These are phyloP conservation scores for Ganaspis brasiliensis DNA, from an alignment of 2,888 invertebrate genomes.

Conservation along the genomic window DNA sequence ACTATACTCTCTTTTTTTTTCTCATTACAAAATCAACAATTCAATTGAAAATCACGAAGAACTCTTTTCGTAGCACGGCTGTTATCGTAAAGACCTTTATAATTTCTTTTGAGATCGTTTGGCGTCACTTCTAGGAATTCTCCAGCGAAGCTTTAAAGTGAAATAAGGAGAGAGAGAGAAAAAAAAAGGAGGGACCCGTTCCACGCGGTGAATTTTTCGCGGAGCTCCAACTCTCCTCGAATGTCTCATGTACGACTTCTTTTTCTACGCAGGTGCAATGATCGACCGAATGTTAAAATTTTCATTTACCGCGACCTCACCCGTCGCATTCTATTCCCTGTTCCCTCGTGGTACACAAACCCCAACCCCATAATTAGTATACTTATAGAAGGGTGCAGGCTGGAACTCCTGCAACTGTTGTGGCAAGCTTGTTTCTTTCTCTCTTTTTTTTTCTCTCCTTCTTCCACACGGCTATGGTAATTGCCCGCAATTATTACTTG, in stretches of 20 bases:
- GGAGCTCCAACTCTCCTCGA: not conserved
- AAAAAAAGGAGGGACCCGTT: conserved; percentile 11
- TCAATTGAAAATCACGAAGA: not conserved
- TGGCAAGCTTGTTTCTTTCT: conserved; percentile 47
- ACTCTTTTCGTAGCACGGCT: not conserved
- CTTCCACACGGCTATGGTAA: conserved; percentile 72
- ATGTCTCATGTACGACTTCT: conserved; percentile 17
- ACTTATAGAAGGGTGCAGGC: conserved; percentile 61
- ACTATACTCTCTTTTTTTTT: no score
- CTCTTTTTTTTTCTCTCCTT: conserved; percentile 58
- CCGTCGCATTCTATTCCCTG: conserved; percentile 60
- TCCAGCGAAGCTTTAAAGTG: conserved; percentile 16
- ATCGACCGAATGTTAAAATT: conserved; percentile 64
- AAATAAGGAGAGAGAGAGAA: conserved; percentile 16
- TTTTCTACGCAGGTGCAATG: conserved; percentile 48
- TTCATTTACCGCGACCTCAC: conserved; percentile 63
- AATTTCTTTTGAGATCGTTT: not conserved
- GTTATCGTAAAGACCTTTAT: conserved; percentile 18
- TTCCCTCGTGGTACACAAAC: conserved; percentile 57
- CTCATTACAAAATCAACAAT: not conserved
- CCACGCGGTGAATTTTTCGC: conserved; percentile 23
- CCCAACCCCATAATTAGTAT: conserved; percentile 64
- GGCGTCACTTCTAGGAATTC: conserved; percentile 26
- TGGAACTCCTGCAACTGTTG: conserved; percentile 64
- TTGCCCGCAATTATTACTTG: conserved; percentile 75